Evolutionary conservation across 2,888 invertebrate species (phyloP), one percentile per base, ranked within the genome.

Genomic region (Teleogryllus oceanicus): DNA sequence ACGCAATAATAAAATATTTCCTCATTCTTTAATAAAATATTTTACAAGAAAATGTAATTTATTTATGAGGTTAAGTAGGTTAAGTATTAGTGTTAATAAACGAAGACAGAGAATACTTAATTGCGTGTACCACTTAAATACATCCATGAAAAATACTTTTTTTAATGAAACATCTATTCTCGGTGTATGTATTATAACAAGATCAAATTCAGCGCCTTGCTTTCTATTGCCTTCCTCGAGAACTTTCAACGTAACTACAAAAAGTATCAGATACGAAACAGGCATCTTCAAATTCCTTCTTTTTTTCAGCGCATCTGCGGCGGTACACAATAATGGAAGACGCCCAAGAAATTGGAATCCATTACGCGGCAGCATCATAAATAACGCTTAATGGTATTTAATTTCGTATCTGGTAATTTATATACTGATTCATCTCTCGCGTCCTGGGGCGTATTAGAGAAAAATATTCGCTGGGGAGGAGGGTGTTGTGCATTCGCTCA

Each of bases 291-390:
- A 62, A 62, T 18, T 62, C n/a, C 5, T 62, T 62, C n/a, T 62
- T 62, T 62, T n/a, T 62, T 62, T 62, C 62, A 18, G 16, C 62
- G 62, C 62, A 62, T 62, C 62, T 62, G 62, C n/a, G 62, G 62
- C 13, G 13, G 62, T 62, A 62, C 62, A 62, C 62, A 62, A 62
- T 62, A 62, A 62, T 62, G 62, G 62, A 62, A 62, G 62, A 62
- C 62, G 62, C 62, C n/a, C 62, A 62, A 62, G 62, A 62, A 62
- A 62, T 62, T 62, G 62, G 62, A 62, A 62, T 62, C 62, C 62
- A 62, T 62, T 62, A 62, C 62, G 13, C 16, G 16, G 62, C 62
- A 4, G 12, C 62, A n/a, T 62, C 62, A 62, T 62, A 62, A 62
- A 62, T 62, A 18, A 62, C 62, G 62, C 62, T 18, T 62, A 62